Evolutionary conservation across 1,140 invertebrate genomes (phyloP).

Genomic region (Trachymyrmex cornetzi): DNA sequence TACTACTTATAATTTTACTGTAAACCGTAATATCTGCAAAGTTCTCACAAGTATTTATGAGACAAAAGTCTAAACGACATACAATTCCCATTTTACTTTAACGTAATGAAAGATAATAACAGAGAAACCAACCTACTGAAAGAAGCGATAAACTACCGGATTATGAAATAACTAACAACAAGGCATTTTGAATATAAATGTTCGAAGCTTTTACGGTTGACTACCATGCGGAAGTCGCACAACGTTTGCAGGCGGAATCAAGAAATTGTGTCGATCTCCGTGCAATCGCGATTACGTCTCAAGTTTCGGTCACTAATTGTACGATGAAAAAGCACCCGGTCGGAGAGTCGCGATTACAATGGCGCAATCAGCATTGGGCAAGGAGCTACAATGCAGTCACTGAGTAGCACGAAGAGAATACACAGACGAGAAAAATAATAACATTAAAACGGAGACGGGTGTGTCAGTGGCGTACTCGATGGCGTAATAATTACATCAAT

Average conservation of each 20-base stretch:
- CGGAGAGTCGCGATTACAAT: constrained; percentile 71
- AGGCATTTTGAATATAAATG: constrained; percentile 4
- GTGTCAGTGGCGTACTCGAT: constrained; percentile 1
- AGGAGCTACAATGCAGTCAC: constrained; percentile 58
- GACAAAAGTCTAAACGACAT: background rate
- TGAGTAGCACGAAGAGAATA: constrained; percentile 27
- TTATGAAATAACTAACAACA: background rate
- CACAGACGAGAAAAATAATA: constrained; percentile 59
- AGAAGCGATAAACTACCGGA: background rate
- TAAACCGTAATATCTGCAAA: constrained; percentile 5
- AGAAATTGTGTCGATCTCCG: constrained; percentile 69
- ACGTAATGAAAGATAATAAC: background rate
- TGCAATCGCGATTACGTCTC: constrained; percentile 66
- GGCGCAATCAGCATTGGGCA: constrained; percentile 70
- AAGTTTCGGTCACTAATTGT: constrained; percentile 71
- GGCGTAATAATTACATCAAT: constrained; percentile 49
- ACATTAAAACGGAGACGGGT: constrained; percentile 34
- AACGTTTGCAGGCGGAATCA: constrained; percentile 47
- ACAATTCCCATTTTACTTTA: background rate
- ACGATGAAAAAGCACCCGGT: constrained; percentile 68
- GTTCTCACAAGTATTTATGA: constrained; percentile 2
- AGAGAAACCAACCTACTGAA: background rate
- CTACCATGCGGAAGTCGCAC: constrained; percentile 40
- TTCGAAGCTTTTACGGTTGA: constrained; percentile 5
- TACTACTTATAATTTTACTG: background rate